A percentile compares a stretch with the other conserved stretches of the same genome.
Evolutionary conservation across 2,797 vertebrate genomes (phyloP).

Genomic region (Balearica regulorum): DNA sequence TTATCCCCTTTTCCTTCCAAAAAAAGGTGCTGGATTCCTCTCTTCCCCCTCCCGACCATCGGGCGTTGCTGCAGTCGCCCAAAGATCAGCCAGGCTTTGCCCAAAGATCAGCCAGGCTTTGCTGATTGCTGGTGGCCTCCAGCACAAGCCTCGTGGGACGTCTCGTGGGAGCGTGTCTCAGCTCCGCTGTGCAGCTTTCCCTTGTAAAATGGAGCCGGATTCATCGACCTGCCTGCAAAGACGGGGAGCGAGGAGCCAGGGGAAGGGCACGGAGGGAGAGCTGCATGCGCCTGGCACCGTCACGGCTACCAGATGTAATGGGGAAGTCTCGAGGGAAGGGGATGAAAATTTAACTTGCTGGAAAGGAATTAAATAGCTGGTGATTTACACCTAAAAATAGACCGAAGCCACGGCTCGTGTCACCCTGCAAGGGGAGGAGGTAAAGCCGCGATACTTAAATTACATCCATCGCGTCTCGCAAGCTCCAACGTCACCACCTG

Average conservation of each 20-base stretch:
- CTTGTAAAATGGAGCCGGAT: not conserved
- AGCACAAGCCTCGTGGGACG: not conserved
- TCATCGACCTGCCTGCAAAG: not conserved
- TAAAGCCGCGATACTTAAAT: not conserved
- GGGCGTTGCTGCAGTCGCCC: not conserved
- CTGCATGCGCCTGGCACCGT: accelerated
- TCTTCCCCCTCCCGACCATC: accelerated
- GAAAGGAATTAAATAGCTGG: slow-evolving; percentile 34
- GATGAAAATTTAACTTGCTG: not conserved
- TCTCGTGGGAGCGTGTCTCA: accelerated
- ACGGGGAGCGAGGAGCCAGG: not conserved
- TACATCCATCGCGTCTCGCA: not conserved
- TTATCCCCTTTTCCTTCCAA: not conserved
- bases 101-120: not conserved
- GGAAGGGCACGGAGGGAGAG: not conserved
- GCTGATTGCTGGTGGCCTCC: not conserved
- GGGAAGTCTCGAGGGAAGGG: not conserved
- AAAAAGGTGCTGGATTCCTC: not conserved
- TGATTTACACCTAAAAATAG: slow-evolving; percentile 36
- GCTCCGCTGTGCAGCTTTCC: not conserved
- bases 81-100: not conserved
- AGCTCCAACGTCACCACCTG: not conserved
- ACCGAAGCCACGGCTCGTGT: not conserved
- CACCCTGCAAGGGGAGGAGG: not conserved
- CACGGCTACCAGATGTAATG: accelerated